Evolutionary conservation across 2,113 vertebrate species (phyloP).

Genomic region (Rousettus leschenaultii): DNA sequence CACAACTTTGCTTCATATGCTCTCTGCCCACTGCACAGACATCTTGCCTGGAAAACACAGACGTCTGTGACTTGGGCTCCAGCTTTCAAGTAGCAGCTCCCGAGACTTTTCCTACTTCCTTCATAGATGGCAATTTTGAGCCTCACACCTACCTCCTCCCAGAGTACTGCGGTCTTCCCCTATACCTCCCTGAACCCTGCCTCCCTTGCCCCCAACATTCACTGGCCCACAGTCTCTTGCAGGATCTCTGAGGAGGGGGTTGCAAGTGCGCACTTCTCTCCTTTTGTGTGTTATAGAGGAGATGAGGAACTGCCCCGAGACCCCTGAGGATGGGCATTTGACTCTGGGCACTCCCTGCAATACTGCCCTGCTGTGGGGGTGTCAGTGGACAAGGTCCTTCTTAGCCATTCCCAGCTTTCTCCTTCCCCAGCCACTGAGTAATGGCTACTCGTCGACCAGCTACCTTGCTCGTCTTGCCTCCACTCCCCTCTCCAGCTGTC

Average conservation of each 20-base stretch:
- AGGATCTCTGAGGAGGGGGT: neutral
- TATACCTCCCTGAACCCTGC: neutral
- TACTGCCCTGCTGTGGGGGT: neutral
- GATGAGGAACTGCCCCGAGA: neutral
- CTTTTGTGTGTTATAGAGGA: neutral
- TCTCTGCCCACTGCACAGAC: neutral
- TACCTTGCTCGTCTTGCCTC: neutral
- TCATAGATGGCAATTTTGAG: neutral
- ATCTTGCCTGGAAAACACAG: neutral
- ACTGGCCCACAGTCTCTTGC: neutral
- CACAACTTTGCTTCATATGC: neutral
- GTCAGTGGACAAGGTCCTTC: neutral
- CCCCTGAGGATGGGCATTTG: neutral
- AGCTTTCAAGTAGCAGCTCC: neutral
- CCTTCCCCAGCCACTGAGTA: neutral
- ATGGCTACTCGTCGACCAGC: neutral
- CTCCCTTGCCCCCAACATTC: neutral
- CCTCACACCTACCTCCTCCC: neutral
- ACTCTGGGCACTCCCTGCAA: neutral
- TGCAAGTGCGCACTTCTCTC: neutral
- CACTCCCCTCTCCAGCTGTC: neutral
- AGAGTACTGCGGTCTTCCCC: neutral
- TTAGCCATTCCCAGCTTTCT: neutral
- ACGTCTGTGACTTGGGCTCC: neutral
- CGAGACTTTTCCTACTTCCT: neutral